Percentiles rank a stretch among this genome's conserved stretches.
These are phyloP conservation scores for Achatina immaculata DNA, from an alignment of 1,140 invertebrate genomes.

Conservation along the genomic window DNA sequence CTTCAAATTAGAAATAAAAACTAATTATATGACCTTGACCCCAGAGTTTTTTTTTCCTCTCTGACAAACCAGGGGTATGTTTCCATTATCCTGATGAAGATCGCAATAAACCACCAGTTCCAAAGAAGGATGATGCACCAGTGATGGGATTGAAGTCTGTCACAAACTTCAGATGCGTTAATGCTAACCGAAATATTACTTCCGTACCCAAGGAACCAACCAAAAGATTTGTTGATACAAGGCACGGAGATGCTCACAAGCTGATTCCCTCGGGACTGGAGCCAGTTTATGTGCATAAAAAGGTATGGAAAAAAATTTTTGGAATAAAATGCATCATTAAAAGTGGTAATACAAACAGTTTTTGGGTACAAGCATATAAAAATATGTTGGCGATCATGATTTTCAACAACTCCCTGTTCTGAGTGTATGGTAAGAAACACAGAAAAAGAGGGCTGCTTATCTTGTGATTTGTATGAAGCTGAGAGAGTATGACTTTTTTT, in stretches of 20 bases:
- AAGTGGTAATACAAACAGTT: too few species aligned
- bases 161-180: conserved; percentile 70
- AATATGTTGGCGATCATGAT: too few species aligned
- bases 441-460: too few species aligned
- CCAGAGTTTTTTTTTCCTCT: too few species aligned
- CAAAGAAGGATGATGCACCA: conserved; percentile 61
- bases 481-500: too few species aligned
- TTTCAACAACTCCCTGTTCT: too few species aligned
- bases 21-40: too few species aligned
- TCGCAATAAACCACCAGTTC: conserved; percentile 60
- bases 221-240: conserved; percentile 68
- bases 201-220: conserved; percentile 66
- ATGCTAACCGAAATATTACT: conserved; percentile 69
- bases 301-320: conserved; percentile 54
- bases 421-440: too few species aligned
- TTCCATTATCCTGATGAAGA: conserved; percentile 67
- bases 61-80: conserved; percentile 56
- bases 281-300: conserved; percentile 68
- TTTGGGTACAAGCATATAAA: too few species aligned
- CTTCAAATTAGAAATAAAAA: too few species aligned
- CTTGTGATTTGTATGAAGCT: too few species aligned
- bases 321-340: background rate
- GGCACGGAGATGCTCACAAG: conserved; percentile 66
- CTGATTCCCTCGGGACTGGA: conserved; percentile 69
- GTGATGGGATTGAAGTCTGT: conserved; percentile 69